phyloP scores from a whole-genome alignment of 2,888 invertebrate genomes.

The Diarsia rubi region DNA sequence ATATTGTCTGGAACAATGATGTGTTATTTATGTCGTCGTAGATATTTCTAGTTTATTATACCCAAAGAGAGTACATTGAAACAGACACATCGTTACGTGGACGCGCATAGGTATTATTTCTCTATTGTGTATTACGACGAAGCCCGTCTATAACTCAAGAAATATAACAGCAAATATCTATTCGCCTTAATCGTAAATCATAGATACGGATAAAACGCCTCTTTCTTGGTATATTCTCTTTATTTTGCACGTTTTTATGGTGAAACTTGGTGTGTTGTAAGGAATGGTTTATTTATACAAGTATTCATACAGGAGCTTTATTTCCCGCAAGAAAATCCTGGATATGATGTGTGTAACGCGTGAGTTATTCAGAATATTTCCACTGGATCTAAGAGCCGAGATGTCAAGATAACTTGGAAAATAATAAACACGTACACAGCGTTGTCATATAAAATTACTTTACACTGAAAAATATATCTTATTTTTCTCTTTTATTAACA shows the following conservation, averaged over 20 bases:
- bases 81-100: constrained; percentile 16
- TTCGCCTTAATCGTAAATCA: constrained; percentile 83
- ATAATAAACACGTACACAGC: constrained; percentile 51
- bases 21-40: not conserved
- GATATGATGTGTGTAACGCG: constrained; percentile 66
- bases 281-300: constrained; percentile 88
- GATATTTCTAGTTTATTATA: not conserved
- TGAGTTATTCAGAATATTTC: constrained; percentile 70
- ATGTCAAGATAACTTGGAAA: constrained; percentile 52
- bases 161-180: constrained; percentile 79
- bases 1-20: constrained; percentile 6
- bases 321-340: constrained; percentile 71
- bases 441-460: constrained; percentile 50
- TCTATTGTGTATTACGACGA: constrained; percentile 36
- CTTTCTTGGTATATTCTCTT: constrained; percentile 76
- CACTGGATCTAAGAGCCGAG: constrained; percentile 55
- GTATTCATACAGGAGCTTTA: constrained; percentile 82
- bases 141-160: constrained; percentile 73
- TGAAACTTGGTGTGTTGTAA: constrained; percentile 80
- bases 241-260: constrained; percentile 85
- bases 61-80: not conserved
- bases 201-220: constrained; percentile 79
- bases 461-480: constrained; percentile 23
- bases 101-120: constrained; percentile 39
- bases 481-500: constrained; percentile 9